Evolutionary conservation across 2,888 invertebrate species (phyloP), one percentile per base, ranked within the genome.

Genomic region (Mantis religiosa): DNA sequence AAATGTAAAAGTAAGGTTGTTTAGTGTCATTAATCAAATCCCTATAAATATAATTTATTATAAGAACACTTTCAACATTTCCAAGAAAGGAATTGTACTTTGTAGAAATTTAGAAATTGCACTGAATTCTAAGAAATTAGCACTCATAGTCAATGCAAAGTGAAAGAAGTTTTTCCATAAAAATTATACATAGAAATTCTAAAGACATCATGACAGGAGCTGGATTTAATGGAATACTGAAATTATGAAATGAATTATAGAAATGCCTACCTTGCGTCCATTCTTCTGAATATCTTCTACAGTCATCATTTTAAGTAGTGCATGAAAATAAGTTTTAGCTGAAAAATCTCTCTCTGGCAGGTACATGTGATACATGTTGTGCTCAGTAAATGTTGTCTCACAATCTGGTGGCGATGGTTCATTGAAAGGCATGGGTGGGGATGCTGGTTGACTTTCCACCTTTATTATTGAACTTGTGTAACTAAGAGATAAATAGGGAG

Each of bases 321-420:
- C 94, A 34, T 93, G 92, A 92, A 96, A 97, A 92, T 96, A 97
- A 71, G 93, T 92, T 41, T 94, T 93, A 4, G 93, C 91, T 82
- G 93, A 93, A 89, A 94, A 95, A 91, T 95, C 95, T 89, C 94
- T 93, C 91, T 95, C 95, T 0, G 94, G 93, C 88, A 97, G 92
- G 91, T 95, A 96, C 92, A 95, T 93, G 90, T 95, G 95, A 92
- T 96, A 97, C 91, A 96, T 94, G 2, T 94, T 93, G 90, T 95
- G 94, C 30, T 92, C 91, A 15, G 95, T 91, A 14, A 90, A 92
- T 90, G 91, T 93, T 90, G 91, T 92, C 91, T 92, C 92, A 90
- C 94, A 94, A 41, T 91, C 91, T 27, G 15, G 28, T 81, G 81
- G 28, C 6, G 54, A 71, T 12, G 86, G 81, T 30, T 81, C 47